Conservation (phyloP, 2,113 vertebrate genomes). For the Pelusios castaneus region DNA sequence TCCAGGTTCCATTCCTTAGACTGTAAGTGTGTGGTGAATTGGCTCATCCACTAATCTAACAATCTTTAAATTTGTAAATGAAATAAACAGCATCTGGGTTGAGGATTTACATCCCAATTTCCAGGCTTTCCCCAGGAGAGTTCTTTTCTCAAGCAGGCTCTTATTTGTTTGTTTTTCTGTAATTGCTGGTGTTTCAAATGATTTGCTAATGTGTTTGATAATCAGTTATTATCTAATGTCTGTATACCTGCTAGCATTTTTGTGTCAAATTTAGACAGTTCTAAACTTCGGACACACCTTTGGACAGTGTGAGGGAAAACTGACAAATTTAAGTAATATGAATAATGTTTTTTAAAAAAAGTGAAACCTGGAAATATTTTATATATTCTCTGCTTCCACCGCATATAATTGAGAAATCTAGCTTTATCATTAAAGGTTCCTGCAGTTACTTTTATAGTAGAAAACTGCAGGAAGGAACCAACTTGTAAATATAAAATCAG, state of each 20-base stretch:
- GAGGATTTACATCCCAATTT: neutral
- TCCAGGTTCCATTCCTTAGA: neutral
- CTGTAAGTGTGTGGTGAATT: rapidly evolving
- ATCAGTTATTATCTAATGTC: neutral
- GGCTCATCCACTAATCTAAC: neutral
- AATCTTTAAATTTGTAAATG: neutral
- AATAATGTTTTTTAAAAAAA: neutral
- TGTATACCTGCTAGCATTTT: neutral
- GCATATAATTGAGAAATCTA: neutral
- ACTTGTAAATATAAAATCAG: neutral
- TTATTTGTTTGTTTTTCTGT: rapidly evolving
- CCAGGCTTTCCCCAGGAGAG: neutral
- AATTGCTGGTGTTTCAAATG: neutral
- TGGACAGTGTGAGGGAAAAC: neutral
- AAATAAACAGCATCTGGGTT: neutral
- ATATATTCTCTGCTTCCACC: neutral
- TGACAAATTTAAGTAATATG: neutral
- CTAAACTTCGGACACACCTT: neutral
- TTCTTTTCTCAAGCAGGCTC: neutral
- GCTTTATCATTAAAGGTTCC: neutral
- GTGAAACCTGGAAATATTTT: neutral
- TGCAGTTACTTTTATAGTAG: neutral
- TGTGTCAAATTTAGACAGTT: neutral
- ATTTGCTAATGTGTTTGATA: neutral
- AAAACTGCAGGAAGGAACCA: neutral